Percentiles rank a stretch among this genome's conserved stretches.
Evolutionary conservation across 2,113 vertebrate species (phyloP).

Genomic region (Nannobrachium achirus): DNA sequence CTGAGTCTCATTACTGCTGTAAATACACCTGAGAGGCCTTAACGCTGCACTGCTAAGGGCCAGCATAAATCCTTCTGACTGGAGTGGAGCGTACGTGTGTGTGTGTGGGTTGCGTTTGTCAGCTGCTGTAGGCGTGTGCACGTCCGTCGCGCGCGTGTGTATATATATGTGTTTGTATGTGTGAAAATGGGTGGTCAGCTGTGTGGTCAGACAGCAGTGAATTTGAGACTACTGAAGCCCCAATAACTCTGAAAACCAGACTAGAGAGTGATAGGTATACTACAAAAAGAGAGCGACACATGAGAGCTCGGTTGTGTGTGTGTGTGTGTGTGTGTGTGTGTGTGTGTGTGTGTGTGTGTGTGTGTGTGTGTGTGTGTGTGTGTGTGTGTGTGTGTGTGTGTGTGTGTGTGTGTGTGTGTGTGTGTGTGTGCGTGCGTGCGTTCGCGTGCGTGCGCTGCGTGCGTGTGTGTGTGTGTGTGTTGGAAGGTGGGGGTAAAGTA

Average conservation of each 20-base stretch:
- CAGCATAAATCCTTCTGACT: conserved; percentile 33
- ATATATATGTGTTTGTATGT: not conserved
- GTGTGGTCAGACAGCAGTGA: conserved; percentile 7
- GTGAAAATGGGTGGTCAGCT: conserved; percentile 1
- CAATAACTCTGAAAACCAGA: conserved; percentile 9
- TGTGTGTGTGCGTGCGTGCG: too few species aligned
- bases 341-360: too few species aligned
- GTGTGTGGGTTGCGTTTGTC: conserved; percentile 13
- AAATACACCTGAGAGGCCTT: conserved; percentile 37
- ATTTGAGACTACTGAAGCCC: conserved; percentile 15
- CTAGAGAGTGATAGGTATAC: conserved; percentile 8
- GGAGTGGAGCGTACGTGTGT: not conserved
- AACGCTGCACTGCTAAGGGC: conserved; percentile 3
- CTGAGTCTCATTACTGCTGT: conserved; percentile 25
- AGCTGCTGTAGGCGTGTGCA: not conserved
- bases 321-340: too few species aligned
- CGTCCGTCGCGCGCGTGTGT: conserved; percentile 12
- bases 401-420: not conserved
- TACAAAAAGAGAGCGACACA: not conserved
- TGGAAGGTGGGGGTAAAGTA: too few species aligned
- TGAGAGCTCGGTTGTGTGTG: not conserved
- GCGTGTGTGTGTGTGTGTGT: conserved; percentile 7
- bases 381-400: not conserved
- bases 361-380: too few species aligned
- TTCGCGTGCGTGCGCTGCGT: too few species aligned